phyloP scores from a whole-genome alignment of 2,888 invertebrate genomes.

The Chymomyza procnemis region DNA sequence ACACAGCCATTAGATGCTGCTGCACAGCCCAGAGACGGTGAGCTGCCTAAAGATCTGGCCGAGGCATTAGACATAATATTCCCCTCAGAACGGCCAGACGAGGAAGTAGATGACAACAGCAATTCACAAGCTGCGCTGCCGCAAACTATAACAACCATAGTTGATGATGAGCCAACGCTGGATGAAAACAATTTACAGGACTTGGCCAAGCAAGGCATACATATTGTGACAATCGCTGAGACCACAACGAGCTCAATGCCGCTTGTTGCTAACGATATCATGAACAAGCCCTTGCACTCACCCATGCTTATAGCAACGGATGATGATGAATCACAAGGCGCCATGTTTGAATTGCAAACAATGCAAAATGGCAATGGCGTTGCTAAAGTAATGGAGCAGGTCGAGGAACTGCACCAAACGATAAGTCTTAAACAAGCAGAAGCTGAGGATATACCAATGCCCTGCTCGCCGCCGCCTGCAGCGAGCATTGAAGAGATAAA shows the following conservation, averaged over 20 bases:
- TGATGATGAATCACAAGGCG: slow-evolving; percentile 30
- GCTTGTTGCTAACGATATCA: slow-evolving; percentile 55
- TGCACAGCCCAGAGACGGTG: slow-evolving; percentile 78
- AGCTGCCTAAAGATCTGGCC: slow-evolving; percentile 81
- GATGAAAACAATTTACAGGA: slow-evolving; percentile 74
- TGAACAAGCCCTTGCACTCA: slow-evolving; percentile 17
- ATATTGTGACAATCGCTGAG: slow-evolving; percentile 74
- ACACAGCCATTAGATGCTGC: slow-evolving; percentile 79
- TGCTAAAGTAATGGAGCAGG: background rate
- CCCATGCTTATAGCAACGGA: slow-evolving; percentile 30
- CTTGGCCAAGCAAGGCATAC: slow-evolving; percentile 76
- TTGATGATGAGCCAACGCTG: slow-evolving; percentile 53
- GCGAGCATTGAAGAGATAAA: slow-evolving; percentile 2
- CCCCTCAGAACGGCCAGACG: slow-evolving; percentile 79
- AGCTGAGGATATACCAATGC: slow-evolving; percentile 64
- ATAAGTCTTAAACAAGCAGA: slow-evolving; percentile 21
- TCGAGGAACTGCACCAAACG: background rate
- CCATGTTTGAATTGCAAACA: background rate
- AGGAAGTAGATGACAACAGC: slow-evolving; percentile 50
- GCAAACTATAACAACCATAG: slow-evolving; percentile 66
- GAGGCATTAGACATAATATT: slow-evolving; percentile 82
- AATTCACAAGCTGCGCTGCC: slow-evolving; percentile 37
- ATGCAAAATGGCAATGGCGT: slow-evolving; percentile 37
- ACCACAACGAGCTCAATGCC: slow-evolving; percentile 58
- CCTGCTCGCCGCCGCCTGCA: slow-evolving; percentile 34